Base-by-base conservation (phyloP, 2,113 vertebrate species). In the Mesitornis unicolor region DNA sequence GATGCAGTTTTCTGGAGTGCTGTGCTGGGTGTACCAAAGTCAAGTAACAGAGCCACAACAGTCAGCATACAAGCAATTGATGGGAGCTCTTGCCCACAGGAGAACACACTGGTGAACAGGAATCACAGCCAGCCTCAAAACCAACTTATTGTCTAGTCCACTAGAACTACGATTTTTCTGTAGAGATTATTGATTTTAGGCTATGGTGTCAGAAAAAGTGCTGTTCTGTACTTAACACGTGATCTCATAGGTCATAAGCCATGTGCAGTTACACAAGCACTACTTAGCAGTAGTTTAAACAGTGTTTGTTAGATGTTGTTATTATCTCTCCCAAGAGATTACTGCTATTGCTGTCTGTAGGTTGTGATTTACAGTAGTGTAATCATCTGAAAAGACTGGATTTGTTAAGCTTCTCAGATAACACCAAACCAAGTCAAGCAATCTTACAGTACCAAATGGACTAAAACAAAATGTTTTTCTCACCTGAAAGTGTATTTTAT, bases 301-400 rank as follows among this genome's bases (percentile, higher is more conserved):
- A 57, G 10, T 22, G 19, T 51, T 79, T 78, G 77, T 74, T 89
- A 51, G 73, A 71, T 77, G 35, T 43, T 63, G 47, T 56, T 87
- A 48, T 76, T 88, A 51, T 25, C 43, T 69, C 43, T 91, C 77
- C 69, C 47, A 35, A 84, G 89, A 92, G 65, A 65, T 91, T 31
- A 84, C 69, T 56, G 76, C 35, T 70, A 36, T 64, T 90, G 60
- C 51, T 81, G 64, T 47, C 51, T 74, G 33, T 75, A 71, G 86
- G 54, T 26, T 95, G 82, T 90, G 86, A 93, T 95, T 93, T 93
- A 67, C 56, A 78, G 40, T 31, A 69, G 15, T 33, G 45, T 69
- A 92, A 84, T 81, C 76, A 75, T 43, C 76, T 74, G 67, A 63
- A 87, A 93, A 42, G 35, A 42, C 22, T 50, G 35, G 29, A 47